A percentile compares a stretch with the other conserved stretches of the same genome.
Evolutionary conservation across 2,797 vertebrate genomes (phyloP).

Genomic region (Peromyscus aztecus): DNA sequence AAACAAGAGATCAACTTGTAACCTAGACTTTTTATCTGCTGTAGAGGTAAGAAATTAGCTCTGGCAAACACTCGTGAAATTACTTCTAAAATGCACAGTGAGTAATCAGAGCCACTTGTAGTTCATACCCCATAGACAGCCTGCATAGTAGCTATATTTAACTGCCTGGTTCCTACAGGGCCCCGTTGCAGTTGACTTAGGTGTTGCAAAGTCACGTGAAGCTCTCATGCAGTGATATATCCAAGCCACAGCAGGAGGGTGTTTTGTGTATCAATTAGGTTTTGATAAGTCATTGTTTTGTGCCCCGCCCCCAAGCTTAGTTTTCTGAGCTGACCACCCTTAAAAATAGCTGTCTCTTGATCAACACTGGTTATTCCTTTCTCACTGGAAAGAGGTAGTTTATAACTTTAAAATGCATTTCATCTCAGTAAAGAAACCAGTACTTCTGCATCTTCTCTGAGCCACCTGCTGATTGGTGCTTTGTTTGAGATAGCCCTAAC

Average conservation of each 20-base stretch:
- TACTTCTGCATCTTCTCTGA: conserved; percentile 17
- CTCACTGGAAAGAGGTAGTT: background rate
- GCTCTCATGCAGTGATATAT: background rate
- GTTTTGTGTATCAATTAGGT: background rate
- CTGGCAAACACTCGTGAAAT: conserved; percentile 63
- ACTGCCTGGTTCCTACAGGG: background rate
- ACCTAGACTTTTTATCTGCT: conserved; percentile 71
- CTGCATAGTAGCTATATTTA: background rate
- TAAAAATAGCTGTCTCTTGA: background rate
- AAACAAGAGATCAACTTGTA: conserved; percentile 71
- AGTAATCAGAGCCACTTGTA: conserved; percentile 64
- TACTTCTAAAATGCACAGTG: conserved; percentile 66
- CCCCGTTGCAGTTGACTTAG: background rate
- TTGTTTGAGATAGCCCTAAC: background rate
- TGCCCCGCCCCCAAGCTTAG: background rate
- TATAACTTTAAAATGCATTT: conserved; percentile 1
- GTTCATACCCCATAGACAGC: background rate
- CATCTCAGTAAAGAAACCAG: background rate
- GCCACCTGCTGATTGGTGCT: conserved; percentile 1
- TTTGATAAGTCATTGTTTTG: conserved; percentile 5
- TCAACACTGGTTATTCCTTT: conserved; percentile 10
- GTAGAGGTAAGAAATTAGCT: conserved; percentile 74
- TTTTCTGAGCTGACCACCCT: background rate
- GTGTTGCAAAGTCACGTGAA: background rate
- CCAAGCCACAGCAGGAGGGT: background rate